Percentiles rank a stretch among this genome's conserved stretches.
Evolutionary conservation across 1,140 invertebrate genomes (phyloP).

Genomic region (Dendrolimus punctatus): DNA sequence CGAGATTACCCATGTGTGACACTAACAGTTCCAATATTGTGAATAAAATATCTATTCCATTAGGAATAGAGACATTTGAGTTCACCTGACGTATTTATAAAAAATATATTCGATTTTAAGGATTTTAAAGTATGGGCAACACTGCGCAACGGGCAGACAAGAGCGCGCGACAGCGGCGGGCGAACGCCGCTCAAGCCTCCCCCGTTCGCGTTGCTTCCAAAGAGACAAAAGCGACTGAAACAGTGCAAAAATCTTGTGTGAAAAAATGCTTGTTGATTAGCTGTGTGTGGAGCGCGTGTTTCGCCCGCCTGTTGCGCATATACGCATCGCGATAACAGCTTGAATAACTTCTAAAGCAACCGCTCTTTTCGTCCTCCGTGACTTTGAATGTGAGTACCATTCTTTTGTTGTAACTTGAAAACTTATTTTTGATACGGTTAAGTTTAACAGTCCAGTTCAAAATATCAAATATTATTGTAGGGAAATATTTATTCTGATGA

Average conservation of each 20-base stretch:
- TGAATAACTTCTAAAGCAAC: constrained; percentile 14
- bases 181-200: constrained; percentile 39
- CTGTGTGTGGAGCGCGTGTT: constrained; percentile 18
- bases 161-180: constrained; percentile 44
- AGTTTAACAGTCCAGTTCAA: too few relatives aligned
- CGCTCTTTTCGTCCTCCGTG: constrained; percentile 27
- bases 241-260: constrained; percentile 29
- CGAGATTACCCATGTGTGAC: too few relatives aligned
- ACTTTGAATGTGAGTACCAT: constrained; percentile 37
- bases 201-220: constrained; percentile 12
- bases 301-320: constrained; percentile 30
- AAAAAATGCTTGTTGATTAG: constrained; percentile 39
- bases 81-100: neutral
- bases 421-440: too few relatives aligned
- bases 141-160: constrained; percentile 31
- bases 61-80: too few relatives aligned
- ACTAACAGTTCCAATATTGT: too few relatives aligned
- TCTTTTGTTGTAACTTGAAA: constrained; percentile 27
- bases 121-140: constrained; percentile 10
- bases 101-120: neutral
- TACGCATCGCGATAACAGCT: constrained; percentile 15
- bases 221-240: constrained; percentile 17
- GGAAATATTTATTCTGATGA: too few relatives aligned
- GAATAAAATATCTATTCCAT: too few relatives aligned
- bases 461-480: too few relatives aligned